Base-by-base conservation (phyloP, 2,113 vertebrate species). In the Haliaeetus leucogaster region DNA sequence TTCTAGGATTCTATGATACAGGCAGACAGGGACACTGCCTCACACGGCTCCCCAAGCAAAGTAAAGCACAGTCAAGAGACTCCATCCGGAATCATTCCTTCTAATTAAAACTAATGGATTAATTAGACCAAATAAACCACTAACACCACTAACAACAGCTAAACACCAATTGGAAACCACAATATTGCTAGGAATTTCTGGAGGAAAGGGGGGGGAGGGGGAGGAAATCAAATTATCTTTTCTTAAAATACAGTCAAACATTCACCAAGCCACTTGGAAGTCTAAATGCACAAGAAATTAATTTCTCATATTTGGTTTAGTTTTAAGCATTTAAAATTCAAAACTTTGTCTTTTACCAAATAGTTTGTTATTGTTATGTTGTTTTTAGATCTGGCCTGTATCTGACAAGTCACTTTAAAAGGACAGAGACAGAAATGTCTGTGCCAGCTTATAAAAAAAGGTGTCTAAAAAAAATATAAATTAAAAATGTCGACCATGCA, bases 11-110 rank as follows among this genome's bases (percentile, higher is more conserved):
- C 48, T 52, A 52, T 27, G 50, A 52, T 16, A 52, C 50, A 52
- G 50, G 50, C 26, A 34, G 38, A 38, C 21, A 3, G 50, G 43
- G 61, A 4, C 59, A 67, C 0, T 0, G 63, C 68, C 68, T 16
- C 21, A 3, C 55, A 13, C 17, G 1, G 66, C 72, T 38, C 45
- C 83, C 32, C 42, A 5, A 34, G 66, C 30, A 58, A 42, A 38
- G 34, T 43, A 21, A 8, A 58, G 84, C 47, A 9, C n/a, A 13
- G 29, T 2, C 34, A 22, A 25, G 34, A 27, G 36, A 13, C 27
- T 30, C 56, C 67, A 29, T 1, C 52, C 56, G 5, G 1, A 38
- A 93, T 52, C 58, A 34, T 10, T 45, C 83, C 48, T 43, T 26
- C 86, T 61, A 32, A 86, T 90, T 80, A 65, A 76, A n/a, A 68